These are phyloP conservation scores for Cephalopachus bancanus DNA, from an alignment of 2,797 vertebrate species.

Conservation along the genomic window DNA sequence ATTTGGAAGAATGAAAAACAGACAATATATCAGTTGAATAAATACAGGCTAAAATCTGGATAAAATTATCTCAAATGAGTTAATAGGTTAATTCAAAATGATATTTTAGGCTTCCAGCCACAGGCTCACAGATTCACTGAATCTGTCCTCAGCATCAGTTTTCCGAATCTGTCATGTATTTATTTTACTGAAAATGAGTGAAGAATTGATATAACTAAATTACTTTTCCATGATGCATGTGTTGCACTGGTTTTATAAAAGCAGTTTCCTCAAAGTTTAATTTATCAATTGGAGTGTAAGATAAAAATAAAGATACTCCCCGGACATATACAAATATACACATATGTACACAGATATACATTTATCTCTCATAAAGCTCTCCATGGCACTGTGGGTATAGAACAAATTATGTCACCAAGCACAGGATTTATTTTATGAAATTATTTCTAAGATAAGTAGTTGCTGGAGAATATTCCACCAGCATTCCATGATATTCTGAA, in stretches of 20 bases:
- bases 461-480: conserved; percentile 30
- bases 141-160: conserved; percentile 75
- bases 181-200: conserved; percentile 85
- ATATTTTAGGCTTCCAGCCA: conserved; percentile 85
- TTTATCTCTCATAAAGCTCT: conserved; percentile 53
- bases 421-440: conserved; percentile 63
- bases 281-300: conserved; percentile 75
- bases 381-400: not conserved
- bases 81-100: conserved; percentile 87
- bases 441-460: conserved; percentile 51
- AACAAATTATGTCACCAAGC: conserved; percentile 33
- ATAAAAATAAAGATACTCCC: conserved; percentile 79
- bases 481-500: conserved; percentile 51
- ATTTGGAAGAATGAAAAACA: conserved; percentile 84
- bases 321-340: conserved; percentile 74
- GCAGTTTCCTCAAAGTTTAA: conserved; percentile 77
- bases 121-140: conserved; percentile 75
- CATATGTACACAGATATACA: conserved; percentile 11
- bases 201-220: conserved; percentile 80
- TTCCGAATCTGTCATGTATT: conserved; percentile 84
- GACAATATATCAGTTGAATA: conserved; percentile 85
- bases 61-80: conserved; percentile 86
- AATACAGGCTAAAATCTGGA: conserved; percentile 84
- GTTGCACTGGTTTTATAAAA: conserved; percentile 68
- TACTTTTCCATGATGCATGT: conserved; percentile 83